A percentile compares a stretch with the other conserved stretches of the same genome.
Evolutionary conservation across 2,888 invertebrate species (phyloP).

Genomic region (Ametastegia equiseti): DNA sequence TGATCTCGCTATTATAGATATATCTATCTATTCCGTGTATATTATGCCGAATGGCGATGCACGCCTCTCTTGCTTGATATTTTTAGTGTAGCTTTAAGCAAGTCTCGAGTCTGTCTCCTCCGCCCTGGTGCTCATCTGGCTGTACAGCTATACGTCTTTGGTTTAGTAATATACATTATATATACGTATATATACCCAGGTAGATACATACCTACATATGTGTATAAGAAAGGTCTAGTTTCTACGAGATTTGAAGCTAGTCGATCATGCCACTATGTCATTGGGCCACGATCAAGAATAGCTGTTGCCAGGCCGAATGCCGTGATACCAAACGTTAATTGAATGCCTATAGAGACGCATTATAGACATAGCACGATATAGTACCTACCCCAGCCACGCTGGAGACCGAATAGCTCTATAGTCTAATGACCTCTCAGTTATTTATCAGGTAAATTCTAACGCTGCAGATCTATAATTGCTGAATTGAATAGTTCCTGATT

Average conservation of each 20-base stretch:
- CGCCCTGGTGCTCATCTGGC: background rate
- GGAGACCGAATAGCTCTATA: slow-evolving; percentile 13
- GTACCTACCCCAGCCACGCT: background rate
- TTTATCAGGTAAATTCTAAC: slow-evolving; percentile 41
- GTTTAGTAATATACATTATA: background rate
- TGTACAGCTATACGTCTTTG: background rate
- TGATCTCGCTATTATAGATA: slow-evolving; percentile 22
- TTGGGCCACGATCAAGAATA: slow-evolving; percentile 61
- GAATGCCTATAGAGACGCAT: slow-evolving; percentile 48
- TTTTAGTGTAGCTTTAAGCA: slow-evolving; percentile 26
- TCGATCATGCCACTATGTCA: slow-evolving; percentile 53
- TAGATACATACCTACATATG: background rate
- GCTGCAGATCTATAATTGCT: slow-evolving; percentile 3
- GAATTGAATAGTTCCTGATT: background rate
- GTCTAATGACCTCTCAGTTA: slow-evolving; percentile 39
- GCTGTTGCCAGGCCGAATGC: slow-evolving; percentile 57
- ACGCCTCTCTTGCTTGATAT: slow-evolving; percentile 20
- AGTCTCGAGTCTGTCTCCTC: slow-evolving; percentile 42
- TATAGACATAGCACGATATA: slow-evolving; percentile 2
- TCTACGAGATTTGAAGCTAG: slow-evolving; percentile 36
- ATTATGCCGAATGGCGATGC: slow-evolving; percentile 8
- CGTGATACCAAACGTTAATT: slow-evolving; percentile 59
- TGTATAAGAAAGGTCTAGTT: slow-evolving; percentile 20
- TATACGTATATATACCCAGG: background rate
- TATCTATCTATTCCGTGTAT: background rate